Conservation (phyloP, 2,888 invertebrate genomes). For the Spodoptera exigua region DNA sequence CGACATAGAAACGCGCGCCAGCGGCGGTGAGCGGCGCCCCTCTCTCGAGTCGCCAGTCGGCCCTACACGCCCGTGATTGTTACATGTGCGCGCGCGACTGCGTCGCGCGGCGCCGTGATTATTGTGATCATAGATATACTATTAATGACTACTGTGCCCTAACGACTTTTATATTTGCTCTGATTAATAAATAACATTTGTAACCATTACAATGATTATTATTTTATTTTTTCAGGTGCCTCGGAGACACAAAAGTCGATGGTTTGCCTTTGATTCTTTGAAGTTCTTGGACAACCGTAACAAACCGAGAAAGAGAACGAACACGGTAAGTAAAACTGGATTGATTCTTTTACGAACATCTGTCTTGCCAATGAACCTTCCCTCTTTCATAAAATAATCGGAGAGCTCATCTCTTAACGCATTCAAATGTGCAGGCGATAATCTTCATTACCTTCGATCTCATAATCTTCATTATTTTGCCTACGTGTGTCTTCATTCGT, state of each 20-base stretch:
- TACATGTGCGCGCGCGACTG: too few species aligned
- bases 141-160: too few species aligned
- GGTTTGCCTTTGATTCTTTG: conserved; percentile 22
- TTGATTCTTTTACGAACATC: conserved; percentile 20
- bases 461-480: conserved; percentile 16
- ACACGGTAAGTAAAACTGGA: conserved; percentile 24
- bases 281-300: conserved; percentile 22
- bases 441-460: conserved; percentile 15
- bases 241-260: conserved; percentile 25
- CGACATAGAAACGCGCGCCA: too few species aligned
- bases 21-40: too few species aligned
- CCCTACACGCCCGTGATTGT: too few species aligned
- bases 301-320: conserved; percentile 24
- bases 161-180: too few species aligned
- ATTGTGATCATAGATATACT: too few species aligned
- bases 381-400: conserved; percentile 25
- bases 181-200: too few species aligned
- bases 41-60: too few species aligned
- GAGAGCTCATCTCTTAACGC: conserved; percentile 15
- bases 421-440: conserved; percentile 16
- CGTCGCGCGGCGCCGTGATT: too few species aligned
- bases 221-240: conserved; percentile 20
- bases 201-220: conserved; percentile 25
- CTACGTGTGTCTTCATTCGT: conserved; percentile 16
- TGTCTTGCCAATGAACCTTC: conserved; percentile 24